Percentiles rank a stretch among this genome's conserved stretches.
Conservation (phyloP, 2,113 vertebrate species). For the Lycaon pictus region DNA sequence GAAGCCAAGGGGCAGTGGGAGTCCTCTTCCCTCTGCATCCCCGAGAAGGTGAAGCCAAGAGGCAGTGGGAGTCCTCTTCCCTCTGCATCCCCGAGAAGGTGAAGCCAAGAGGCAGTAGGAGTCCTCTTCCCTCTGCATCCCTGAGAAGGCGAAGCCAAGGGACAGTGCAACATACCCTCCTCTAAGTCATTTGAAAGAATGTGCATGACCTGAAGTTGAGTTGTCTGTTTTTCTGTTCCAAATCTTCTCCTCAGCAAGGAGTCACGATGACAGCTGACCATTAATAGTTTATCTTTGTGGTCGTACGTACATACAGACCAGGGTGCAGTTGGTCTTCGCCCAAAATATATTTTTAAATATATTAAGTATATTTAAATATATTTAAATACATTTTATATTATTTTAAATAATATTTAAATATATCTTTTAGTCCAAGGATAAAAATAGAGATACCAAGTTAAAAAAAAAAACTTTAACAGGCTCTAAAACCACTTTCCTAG, state of each 20-base stretch:
- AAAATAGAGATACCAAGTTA: neutral
- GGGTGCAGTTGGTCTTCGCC: neutral
- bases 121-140: too few relatives aligned
- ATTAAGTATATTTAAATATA: too few relatives aligned
- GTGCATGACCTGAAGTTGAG: neutral
- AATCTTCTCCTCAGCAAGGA: neutral
- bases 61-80: neutral
- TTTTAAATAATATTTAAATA: too few relatives aligned
- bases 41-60: neutral
- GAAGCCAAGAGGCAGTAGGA: neutral
- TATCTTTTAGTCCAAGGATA: neutral
- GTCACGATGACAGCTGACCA: neutral
- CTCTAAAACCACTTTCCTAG: neutral
- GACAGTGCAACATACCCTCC: neutral
- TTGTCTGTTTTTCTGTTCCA: neutral
- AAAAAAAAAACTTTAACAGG: neutral
- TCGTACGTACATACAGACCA: neutral
- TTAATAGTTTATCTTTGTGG: neutral
- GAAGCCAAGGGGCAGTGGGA: neutral
- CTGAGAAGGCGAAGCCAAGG: neutral
- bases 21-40: neutral
- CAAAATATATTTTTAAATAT: neutral
- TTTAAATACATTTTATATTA: too few relatives aligned
- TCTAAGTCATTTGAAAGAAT: conserved; percentile 11
- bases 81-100: neutral